Percentiles rank a stretch among this genome's conserved stretches.
phyloP scores from a whole-genome alignment of 1,140 invertebrate genomes.

The Zaprionus taronus region DNA sequence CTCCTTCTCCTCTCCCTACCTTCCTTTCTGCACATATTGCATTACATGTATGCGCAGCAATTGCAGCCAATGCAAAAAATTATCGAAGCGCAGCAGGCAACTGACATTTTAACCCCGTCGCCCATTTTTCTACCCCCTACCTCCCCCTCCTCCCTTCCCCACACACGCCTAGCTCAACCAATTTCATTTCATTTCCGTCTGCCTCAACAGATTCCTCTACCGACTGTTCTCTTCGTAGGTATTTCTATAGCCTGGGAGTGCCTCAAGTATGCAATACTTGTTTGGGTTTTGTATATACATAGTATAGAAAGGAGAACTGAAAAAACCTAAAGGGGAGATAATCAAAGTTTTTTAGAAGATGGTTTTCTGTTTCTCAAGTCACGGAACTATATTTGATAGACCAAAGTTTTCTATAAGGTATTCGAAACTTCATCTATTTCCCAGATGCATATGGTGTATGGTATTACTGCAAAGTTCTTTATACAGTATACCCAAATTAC shows the following conservation, averaged over 20 bases:
- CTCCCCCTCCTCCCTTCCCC: not conserved
- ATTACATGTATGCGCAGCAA: slow-evolving; percentile 32
- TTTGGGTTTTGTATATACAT: not conserved
- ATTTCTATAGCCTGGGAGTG: not conserved
- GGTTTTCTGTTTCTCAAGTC: no score
- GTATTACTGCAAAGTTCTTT: no score
- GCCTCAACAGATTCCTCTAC: not conserved
- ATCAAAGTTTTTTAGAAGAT: not conserved
- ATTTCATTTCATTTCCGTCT: slow-evolving; percentile 24
- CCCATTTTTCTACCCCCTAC: slow-evolving; percentile 59
- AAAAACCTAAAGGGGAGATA: not conserved
- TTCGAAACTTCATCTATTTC: no score
- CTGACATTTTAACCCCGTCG: slow-evolving; percentile 23
- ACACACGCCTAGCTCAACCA: not conserved
- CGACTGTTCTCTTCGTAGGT: not conserved
- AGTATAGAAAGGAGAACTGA: not conserved
- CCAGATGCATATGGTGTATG: no score
- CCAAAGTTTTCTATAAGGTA: no score
- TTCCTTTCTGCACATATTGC: slow-evolving; percentile 16
- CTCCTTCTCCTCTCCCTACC: not conserved
- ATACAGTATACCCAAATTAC: no score
- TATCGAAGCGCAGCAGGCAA: slow-evolving; percentile 45
- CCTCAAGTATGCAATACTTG: not conserved
- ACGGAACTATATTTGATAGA: no score
- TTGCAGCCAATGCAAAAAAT: slow-evolving; percentile 58